Base-by-base conservation (phyloP, 2,888 invertebrate genomes). In the Lasioglossum lativentre region DNA sequence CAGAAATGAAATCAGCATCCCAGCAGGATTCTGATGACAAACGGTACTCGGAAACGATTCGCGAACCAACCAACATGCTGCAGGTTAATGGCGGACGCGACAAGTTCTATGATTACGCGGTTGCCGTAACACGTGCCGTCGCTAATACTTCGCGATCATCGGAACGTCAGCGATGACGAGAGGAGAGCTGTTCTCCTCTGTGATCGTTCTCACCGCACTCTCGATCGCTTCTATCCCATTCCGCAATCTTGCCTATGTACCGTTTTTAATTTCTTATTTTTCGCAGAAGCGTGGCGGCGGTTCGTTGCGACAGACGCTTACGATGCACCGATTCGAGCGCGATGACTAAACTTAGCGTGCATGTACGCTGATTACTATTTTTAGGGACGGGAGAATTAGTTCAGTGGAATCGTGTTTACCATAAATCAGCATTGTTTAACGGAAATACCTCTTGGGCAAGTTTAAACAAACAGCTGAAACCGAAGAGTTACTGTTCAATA, bases 131-230 rank as follows among this genome's bases (percentile, higher is more conserved):
- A 42, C 71, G 45, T 52, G 63, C 16, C 56, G 30, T 80, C 59
- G 80, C 79, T 73, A 77, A 79, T 79, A 52, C 34, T 52, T 34
- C 38, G 10, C 19, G 16, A 68, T 23, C 42, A 79, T 80, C 47
- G 74, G 59, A 83, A 86, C 86, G 68, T 79, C 75, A 68, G 86
- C 82, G 82, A 86, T 86, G 78, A 56, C 19, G 45, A 81, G 45
- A 81, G 71, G 52, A 75, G 73, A 56, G 40, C n/a, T 52, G 56
- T 66, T 75, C 79, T 66, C 19, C 63, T 73, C 66, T 73, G 14
- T 76, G 78, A 81, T 75, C 78, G 63, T 78, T 75, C 42, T 40
- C 75, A 71, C 75, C 70, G 56, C 30, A 66, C 30, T 59, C 27
- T 27, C 16, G 63, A 66, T 66, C 63, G 19, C 30, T 16, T 19